Base-by-base conservation (phyloP, 2,888 invertebrate genomes). In the Rhagium mordax region DNA sequence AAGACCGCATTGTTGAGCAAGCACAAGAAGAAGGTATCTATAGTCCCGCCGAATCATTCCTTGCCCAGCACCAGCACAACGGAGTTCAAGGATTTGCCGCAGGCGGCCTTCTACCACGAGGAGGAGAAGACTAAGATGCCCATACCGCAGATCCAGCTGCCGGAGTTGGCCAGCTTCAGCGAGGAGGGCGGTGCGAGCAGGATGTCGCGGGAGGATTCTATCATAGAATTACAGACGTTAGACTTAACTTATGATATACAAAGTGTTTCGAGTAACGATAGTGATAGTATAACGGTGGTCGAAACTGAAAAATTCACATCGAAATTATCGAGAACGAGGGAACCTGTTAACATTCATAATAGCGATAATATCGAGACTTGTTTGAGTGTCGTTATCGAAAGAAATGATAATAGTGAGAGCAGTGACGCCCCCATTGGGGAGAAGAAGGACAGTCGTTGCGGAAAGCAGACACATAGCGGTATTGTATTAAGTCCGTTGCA, bases 401-500 rank as follows among this genome's bases (percentile, higher is more conserved):
- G 83, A 75, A 84, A 82, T 81, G 84, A 84, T 76, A 83, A 83
- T 72, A 79, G 71, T 77, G 78, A 81, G 55, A 81, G 79, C 71
- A 78, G 77, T 76, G 76, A 75, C 33, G 65, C 59, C 64, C 47
- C 51, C 13, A 48, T 21, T 48, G 68, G 71, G 65, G 73, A 75
- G 33, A 77, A 80, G 49, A 71, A 68, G 70, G 66, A 73, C 27
- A 75, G 64, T 64, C 80, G 77, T 74, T 72, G 78, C 79, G 84
- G 83, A 65, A 85, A 82, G 80, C 78, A 81, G 69, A 81, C 88
- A 88, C 91, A 86, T 80, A 88, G 88, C 83, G 92, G 92, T 78
- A 91, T 92, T 76, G 91, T 92, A 75, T 89, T 92, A 81, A 92
- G 92, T 83, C 92, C 92, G 79, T 90, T 91, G 77, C 92, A 92